Evolutionary conservation across 2,888 invertebrate genomes (phyloP), one percentile per base, ranked within the genome.

Genomic region (Melanostoma mellinum): DNA sequence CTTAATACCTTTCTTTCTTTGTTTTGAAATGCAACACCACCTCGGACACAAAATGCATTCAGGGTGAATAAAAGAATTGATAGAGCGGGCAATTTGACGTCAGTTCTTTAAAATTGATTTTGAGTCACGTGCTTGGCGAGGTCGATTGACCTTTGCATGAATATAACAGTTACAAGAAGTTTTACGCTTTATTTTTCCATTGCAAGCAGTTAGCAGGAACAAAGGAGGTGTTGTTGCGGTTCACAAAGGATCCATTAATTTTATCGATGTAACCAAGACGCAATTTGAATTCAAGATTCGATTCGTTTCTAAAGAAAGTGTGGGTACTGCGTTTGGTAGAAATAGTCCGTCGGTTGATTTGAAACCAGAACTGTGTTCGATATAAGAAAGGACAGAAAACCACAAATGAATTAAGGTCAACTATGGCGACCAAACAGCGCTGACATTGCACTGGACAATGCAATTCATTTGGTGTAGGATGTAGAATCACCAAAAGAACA

Each of bases 391-490:
- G 10, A 36, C 20, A 3, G 3, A 8, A 61, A 80, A 68, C 81
- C 77, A 67, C 77, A 81, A 69, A 63, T 52, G 63, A 20, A 46
- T 67, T 53, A 44, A 67, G 65, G 65, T 76, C 55, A 71, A 36
- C 42, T 61, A 46, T 32, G 36, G 9, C 36, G 50, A 69, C 44
- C 61, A 63, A 61, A 10, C 5, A 33, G 53, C 6, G 35, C 42
- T 81, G 78, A 56, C 77, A 73, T 78, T 77, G 82, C 77, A 67
- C 71, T 72, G 77, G 77, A 20, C 55, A 20, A 20, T 55, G 63
- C 55, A 10, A 68, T 68, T 63, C 44, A 36, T 46, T 56, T 60
- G 42, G 20, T 44, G 9, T 42, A 53, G 42, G 60, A 38, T 20
- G 20, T 20, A 20, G 20, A 20, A 20, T 20, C 48, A 6, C 36